phyloP scores from a whole-genome alignment of 2,113 vertebrate species.

The Micromys minutus region DNA sequence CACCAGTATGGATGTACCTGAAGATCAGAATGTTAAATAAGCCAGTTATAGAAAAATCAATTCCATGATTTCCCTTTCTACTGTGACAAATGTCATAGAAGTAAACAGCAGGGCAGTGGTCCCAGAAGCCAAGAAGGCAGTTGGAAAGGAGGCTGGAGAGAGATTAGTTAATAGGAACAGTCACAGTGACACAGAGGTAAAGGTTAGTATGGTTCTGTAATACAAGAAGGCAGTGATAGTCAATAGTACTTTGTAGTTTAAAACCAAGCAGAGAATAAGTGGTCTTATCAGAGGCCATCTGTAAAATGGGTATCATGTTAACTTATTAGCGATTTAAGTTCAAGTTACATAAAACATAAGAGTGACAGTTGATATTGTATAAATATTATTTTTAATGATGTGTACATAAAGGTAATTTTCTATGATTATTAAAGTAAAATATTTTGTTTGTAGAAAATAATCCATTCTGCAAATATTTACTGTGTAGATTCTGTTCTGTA shows the following conservation, averaged over 20 bases:
- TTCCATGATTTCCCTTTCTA: not conserved
- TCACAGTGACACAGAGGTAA: not conserved
- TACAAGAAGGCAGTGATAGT: not conserved
- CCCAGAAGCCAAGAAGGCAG: too few relatives aligned
- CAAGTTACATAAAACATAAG: slow-evolving; percentile 44
- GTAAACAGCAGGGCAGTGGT: not conserved
- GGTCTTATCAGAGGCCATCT: not conserved
- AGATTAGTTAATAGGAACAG: too few relatives aligned
- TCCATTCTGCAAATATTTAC: slow-evolving; percentile 40
- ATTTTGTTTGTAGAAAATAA: slow-evolving; percentile 34
- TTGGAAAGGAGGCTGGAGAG: not conserved
- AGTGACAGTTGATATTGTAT: not conserved
- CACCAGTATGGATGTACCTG: not conserved
- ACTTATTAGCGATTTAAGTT: not conserved
- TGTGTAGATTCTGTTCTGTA: not conserved
- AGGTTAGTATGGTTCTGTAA: not conserved
- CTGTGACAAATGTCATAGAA: not conserved
- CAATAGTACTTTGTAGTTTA: not conserved
- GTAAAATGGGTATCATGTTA: slow-evolving; percentile 17
- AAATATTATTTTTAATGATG: slow-evolving; percentile 44
- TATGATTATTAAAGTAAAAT: slow-evolving; percentile 39
- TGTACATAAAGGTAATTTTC: slow-evolving; percentile 38
- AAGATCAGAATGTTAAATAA: not conserved
- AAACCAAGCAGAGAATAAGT: not conserved
- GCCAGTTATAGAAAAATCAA: not conserved